Evolutionary conservation across 2,888 invertebrate genomes (phyloP).

Genomic region (Plusia festucae): DNA sequence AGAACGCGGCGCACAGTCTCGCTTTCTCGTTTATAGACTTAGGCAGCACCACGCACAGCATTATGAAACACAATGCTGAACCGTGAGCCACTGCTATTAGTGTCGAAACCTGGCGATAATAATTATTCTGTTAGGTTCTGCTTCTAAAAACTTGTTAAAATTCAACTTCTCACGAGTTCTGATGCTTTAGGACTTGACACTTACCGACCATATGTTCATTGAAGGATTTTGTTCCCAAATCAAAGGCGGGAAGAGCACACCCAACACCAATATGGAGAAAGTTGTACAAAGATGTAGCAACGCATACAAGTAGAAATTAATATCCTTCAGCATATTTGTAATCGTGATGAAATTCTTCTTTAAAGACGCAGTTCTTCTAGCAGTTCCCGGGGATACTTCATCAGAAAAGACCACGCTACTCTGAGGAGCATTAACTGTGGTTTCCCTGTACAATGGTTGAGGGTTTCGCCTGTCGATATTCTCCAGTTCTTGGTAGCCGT

Average conservation of each 20-base stretch:
- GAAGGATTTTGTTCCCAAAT: constrained; percentile 83
- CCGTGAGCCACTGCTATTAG: constrained; percentile 77
- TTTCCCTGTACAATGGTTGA: constrained; percentile 88
- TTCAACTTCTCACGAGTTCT: not conserved
- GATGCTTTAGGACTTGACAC: constrained; percentile 46
- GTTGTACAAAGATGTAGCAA: constrained; percentile 87
- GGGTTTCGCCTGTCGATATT: constrained; percentile 83
- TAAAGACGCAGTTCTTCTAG: constrained; percentile 80
- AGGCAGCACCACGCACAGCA: constrained; percentile 81
- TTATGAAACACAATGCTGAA: constrained; percentile 81
- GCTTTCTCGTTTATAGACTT: constrained; percentile 80
- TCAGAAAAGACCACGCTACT: constrained; percentile 76
- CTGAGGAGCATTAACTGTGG: constrained; percentile 84
- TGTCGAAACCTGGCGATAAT: constrained; percentile 70
- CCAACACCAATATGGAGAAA: constrained; percentile 86
- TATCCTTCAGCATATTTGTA: constrained; percentile 79
- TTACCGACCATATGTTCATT: constrained; percentile 83
- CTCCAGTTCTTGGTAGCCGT: constrained; percentile 81
- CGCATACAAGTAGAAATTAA: constrained; percentile 89
- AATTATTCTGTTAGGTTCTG: not conserved
- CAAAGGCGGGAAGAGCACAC: constrained; percentile 87
- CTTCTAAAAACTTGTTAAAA: not conserved
- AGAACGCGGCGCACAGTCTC: constrained; percentile 80
- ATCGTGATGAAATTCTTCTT: constrained; percentile 84
- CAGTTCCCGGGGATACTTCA: constrained; percentile 79